Evolutionary conservation across 2,113 vertebrate species (phyloP), one percentile per base, ranked within the genome.

Genomic region (Oxyruncus cristatus): DNA sequence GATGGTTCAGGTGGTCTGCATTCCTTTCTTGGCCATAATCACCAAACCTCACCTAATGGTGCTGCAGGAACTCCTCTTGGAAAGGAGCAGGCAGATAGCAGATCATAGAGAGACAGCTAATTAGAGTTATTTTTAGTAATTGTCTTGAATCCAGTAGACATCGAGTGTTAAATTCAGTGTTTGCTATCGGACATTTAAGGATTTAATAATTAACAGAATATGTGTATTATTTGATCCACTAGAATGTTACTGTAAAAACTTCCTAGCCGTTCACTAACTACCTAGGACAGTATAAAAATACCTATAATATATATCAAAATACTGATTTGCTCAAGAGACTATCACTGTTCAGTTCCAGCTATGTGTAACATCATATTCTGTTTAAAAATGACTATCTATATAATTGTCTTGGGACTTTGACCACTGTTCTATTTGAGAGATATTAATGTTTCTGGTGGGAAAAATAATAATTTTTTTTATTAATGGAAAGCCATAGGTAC

Each of bases 311-410:
- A 5, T 62, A 67, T 49, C 42, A 56, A 50, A 94, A 65, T 72
- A 33, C 12, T 32, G 35, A 16, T 32, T 52, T 92, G 41, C 49
- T 96, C 5, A 3, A 55, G 82, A 77, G 75, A 62, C 18, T 49
- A 1, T 50, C 8, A 26, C 47, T 30, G 11, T 63, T 85, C 9
- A 33, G 1, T 88, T 80, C 44, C 62, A 78, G 5, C 76, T 49
- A 30, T 78, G 32, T 30, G 20, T 61, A 42, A 35, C 18, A 8
- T 49, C 66, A 61, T 76, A 44, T 18, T 70, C 32, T 62, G 7
- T 70, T 81, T 93, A 85, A 95, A 92, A 88, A 72, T 35, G 28
- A 61, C 39, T 92, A 72, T 65, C 89, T 95, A 53, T 20, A 28
- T 75, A 61, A 70, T 83, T 89, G 56, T 61, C 46, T 63, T 61